These are phyloP conservation scores for Lamellibrachia luymesi DNA, from an alignment of 1,140 invertebrate genomes.

Conservation along the genomic window DNA sequence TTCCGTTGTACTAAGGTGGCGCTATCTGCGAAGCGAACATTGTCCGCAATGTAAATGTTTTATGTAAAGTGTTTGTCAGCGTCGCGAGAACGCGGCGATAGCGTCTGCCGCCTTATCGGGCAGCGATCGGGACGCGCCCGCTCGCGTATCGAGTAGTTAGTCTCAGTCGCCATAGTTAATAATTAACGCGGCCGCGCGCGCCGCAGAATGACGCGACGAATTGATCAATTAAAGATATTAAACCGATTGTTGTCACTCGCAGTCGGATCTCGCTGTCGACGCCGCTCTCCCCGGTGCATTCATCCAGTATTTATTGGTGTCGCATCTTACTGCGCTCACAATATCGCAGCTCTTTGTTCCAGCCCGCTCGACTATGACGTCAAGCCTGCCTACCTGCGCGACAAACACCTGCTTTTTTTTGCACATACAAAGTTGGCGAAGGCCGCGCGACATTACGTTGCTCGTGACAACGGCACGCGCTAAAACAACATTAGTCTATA, in stretches of 20 bases:
- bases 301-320: not conserved
- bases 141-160: not conserved
- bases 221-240: conserved; percentile 6
- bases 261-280: not conserved
- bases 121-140: not conserved
- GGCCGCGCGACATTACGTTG: not conserved
- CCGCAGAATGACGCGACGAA: not conserved
- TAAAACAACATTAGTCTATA: conserved; percentile 6
- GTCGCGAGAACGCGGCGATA: not conserved
- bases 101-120: not conserved
- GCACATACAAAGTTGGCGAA: not conserved
- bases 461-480: not conserved
- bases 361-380: not conserved
- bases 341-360: not conserved
- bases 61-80: not conserved
- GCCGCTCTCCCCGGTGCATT: not conserved
- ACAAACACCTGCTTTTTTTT: not conserved
- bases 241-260: conserved; percentile 3
- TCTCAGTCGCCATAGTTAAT: not conserved
- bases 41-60: not conserved
- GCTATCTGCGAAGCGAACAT: not conserved
- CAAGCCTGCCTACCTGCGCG: not conserved
- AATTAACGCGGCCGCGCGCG: not conserved
- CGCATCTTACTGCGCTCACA: not conserved
- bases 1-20: not conserved